Evolutionary conservation across 2,888 invertebrate species (phyloP).

Genomic region (Holacanthella duospinosa): DNA sequence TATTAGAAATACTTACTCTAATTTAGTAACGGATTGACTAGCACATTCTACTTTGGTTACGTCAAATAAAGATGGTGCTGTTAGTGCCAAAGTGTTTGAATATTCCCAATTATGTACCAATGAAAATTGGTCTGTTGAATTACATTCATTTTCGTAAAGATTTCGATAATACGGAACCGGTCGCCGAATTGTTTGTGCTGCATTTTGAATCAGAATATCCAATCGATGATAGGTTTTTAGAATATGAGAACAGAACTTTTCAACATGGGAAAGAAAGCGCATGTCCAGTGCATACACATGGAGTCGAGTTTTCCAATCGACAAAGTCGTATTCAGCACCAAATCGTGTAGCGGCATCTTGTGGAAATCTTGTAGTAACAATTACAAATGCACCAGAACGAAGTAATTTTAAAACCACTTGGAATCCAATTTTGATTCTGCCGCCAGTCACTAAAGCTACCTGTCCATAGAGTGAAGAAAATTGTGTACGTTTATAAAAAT

Average conservation of each 20-base stretch:
- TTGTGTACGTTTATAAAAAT: conserved; percentile 9
- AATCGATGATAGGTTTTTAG: conserved; percentile 2
- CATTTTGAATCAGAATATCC: conserved; percentile 24
- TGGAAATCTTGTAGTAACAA: conserved; percentile 21
- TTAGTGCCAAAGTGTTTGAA: too few relatives aligned
- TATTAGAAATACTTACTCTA: too few relatives aligned
- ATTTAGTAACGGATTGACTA: too few relatives aligned
- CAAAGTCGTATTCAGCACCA: conserved; percentile 12
- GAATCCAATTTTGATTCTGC: conserved; percentile 23
- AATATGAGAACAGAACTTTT: conserved; percentile 14
- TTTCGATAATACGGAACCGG: conserved; percentile 15
- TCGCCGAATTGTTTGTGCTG: conserved; percentile 21
- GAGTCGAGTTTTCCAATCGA: conserved; percentile 11
- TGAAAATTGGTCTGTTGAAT: too few relatives aligned
- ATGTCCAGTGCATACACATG: conserved; percentile 17
- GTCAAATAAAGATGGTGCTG: too few relatives aligned
- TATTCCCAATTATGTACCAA: too few relatives aligned
- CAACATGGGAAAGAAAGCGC: conserved; percentile 8
- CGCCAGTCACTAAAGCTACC: conserved; percentile 20
- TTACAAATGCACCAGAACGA: conserved; percentile 13
- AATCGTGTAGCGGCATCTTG: conserved; percentile 16
- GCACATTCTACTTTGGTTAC: too few relatives aligned
- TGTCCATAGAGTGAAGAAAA: conserved; percentile 10
- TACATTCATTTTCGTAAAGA: too few relatives aligned
- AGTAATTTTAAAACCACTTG: conserved; percentile 17